Evolutionary conservation across 2,888 invertebrate genomes (phyloP).

Genomic region (Osmoderma eremita): DNA sequence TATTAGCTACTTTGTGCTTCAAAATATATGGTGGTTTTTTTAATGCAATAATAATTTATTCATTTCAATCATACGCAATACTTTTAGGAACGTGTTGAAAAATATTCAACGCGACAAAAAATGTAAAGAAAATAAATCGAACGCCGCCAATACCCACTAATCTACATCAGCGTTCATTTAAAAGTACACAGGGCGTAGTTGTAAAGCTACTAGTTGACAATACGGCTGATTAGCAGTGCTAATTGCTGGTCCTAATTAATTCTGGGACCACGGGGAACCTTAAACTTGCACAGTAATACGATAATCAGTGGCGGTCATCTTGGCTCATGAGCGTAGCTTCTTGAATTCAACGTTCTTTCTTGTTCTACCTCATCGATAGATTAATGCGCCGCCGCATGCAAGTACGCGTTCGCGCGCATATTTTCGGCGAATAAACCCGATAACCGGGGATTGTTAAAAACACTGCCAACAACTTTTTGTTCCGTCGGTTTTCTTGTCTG

Average conservation of each 20-base stretch:
- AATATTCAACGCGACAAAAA: slow-evolving; percentile 4
- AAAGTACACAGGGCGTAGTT: slow-evolving; percentile 29
- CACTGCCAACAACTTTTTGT: too few relatives aligned
- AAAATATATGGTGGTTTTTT: too few relatives aligned
- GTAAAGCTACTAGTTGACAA: slow-evolving; percentile 41
- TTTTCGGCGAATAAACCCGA: slow-evolving; percentile 1
- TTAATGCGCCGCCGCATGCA: slow-evolving; percentile 11
- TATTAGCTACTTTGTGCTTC: too few relatives aligned
- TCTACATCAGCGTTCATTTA: slow-evolving; percentile 33
- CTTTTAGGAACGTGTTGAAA: not conserved
- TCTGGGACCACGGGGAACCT: slow-evolving; percentile 42
- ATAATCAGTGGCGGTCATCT: slow-evolving; percentile 39
- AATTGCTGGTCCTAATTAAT: slow-evolving; percentile 47
- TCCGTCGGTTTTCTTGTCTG: too few relatives aligned
- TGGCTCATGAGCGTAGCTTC: slow-evolving; percentile 27
- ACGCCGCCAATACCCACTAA: slow-evolving; percentile 22
- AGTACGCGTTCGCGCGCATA: slow-evolving; percentile 9
- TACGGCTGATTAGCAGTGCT: slow-evolving; percentile 48
- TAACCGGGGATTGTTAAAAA: too few relatives aligned
- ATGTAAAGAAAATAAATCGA: slow-evolving; percentile 5
- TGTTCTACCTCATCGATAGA: slow-evolving; percentile 18
- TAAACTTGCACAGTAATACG: slow-evolving; percentile 39
- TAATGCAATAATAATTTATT: not conserved
- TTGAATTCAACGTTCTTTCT: slow-evolving; percentile 33
- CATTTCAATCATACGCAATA: not conserved